Conservation (phyloP, 2,797 vertebrate species). For the Urosaurus nigricauda region DNA sequence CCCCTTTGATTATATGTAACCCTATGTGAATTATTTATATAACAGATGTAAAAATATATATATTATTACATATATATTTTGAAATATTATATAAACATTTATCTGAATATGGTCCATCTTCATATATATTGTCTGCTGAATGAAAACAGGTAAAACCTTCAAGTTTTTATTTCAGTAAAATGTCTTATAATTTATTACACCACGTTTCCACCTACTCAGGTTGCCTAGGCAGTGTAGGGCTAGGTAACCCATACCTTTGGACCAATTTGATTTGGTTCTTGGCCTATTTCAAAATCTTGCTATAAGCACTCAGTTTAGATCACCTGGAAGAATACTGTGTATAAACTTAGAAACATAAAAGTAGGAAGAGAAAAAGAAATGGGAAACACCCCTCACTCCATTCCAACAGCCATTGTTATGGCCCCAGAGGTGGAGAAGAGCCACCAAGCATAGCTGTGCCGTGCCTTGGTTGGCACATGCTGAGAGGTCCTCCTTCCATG, state of each 20-base stretch:
- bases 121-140: constrained; percentile 2
- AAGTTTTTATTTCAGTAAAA: not conserved
- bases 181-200: not conserved
- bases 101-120: not conserved
- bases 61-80: not conserved
- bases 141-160: constrained; percentile 12
- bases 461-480: too few species aligned
- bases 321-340: too few species aligned
- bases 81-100: not conserved
- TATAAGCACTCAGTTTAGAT: not conserved
- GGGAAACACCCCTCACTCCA: too few species aligned
- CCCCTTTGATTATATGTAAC: not conserved
- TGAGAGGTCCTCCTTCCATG: too few species aligned
- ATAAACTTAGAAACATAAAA: too few species aligned
- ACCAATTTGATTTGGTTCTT: not conserved
- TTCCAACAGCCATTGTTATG: too few species aligned
- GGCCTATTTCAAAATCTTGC: not conserved
- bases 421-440: too few species aligned
- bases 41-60: not conserved
- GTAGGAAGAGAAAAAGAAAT: too few species aligned
- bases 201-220: too few species aligned
- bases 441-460: too few species aligned
- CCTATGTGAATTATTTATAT: constrained; percentile 42
- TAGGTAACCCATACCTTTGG: not conserved
- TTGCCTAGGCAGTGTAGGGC: not conserved